These are phyloP conservation scores for Archocentrus centrarchus DNA, from an alignment of 2,113 vertebrate species.

Conservation along the genomic window DNA sequence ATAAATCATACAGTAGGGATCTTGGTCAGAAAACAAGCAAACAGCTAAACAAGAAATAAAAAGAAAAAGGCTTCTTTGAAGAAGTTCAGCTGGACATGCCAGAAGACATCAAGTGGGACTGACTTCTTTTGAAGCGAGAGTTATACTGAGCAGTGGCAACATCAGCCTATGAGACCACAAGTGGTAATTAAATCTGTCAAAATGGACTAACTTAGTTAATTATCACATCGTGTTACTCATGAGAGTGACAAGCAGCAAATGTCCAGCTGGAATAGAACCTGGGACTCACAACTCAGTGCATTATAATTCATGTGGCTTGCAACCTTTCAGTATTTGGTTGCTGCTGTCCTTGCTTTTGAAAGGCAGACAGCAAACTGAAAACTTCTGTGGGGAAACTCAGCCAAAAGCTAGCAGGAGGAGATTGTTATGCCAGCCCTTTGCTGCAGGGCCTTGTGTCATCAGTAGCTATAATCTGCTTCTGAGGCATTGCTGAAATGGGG, in stretches of 20 bases:
- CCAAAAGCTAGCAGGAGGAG: slow-evolving; percentile 13
- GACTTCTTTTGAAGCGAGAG: background rate
- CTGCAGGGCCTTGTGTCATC: slow-evolving; percentile 18
- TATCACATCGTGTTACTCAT: background rate
- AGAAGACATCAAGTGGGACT: background rate
- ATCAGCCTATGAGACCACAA: background rate
- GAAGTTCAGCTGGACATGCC: background rate
- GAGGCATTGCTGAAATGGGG: background rate
- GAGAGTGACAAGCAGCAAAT: background rate
- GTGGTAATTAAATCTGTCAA: background rate
- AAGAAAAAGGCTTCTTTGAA: slow-evolving; percentile 15
- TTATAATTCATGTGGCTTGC: background rate
- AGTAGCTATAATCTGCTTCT: slow-evolving; percentile 18
- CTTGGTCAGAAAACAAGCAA: slow-evolving; percentile 29
- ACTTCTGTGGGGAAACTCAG: slow-evolving; percentile 13
- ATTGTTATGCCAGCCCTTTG: slow-evolving; percentile 9
- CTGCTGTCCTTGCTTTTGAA: slow-evolving; percentile 11
- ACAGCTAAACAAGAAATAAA: background rate
- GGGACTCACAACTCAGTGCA: background rate
- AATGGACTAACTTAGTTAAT: background rate
- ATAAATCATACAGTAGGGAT: background rate
- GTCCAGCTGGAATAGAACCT: background rate
- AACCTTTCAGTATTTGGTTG: background rate
- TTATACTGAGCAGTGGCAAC: background rate
- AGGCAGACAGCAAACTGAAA: slow-evolving; percentile 2